phyloP scores from a whole-genome alignment of 2,113 vertebrate species.

The Leptobrachium ailaonicum region DNA sequence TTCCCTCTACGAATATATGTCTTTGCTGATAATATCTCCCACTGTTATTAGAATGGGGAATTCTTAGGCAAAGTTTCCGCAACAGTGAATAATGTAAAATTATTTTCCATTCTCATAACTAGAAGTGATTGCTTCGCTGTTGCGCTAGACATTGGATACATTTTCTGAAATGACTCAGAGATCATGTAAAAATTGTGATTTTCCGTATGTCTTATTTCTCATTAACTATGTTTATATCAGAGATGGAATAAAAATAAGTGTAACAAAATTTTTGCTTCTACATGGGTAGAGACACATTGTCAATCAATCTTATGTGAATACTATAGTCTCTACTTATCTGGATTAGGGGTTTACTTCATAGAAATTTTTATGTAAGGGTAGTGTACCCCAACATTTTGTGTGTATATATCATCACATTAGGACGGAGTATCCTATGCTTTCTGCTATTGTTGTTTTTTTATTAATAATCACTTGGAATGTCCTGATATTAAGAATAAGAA shows the following conservation, averaged over 20 bases:
- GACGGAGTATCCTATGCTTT: too few relatives aligned
- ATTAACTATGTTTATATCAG: conserved; percentile 33
- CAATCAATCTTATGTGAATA: too few relatives aligned
- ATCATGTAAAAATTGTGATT: conserved; percentile 38
- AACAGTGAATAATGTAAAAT: conserved; percentile 41
- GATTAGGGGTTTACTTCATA: too few relatives aligned
- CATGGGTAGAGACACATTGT: not conserved
- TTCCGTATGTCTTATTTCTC: conserved; percentile 35
- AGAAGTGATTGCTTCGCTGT: conserved; percentile 32
- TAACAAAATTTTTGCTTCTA: conserved; percentile 33
- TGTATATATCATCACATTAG: too few relatives aligned
- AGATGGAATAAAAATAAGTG: conserved; percentile 26
- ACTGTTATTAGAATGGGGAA: conserved; percentile 46
- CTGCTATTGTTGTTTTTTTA: too few relatives aligned
- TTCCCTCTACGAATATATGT: conserved; percentile 9
- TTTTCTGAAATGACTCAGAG: conserved; percentile 31
- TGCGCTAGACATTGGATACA: conserved; percentile 31
- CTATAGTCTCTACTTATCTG: too few relatives aligned
- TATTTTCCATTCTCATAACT: conserved; percentile 43
- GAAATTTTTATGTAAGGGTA: too few relatives aligned
- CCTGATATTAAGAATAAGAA: too few relatives aligned
- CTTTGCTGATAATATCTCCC: conserved; percentile 33
- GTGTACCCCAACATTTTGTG: too few relatives aligned
- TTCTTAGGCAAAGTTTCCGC: conserved; percentile 37
- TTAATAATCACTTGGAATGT: too few relatives aligned